A percentile compares a stretch with the other conserved stretches of the same genome.
These are phyloP conservation scores for Liposcelis brunnea DNA, from an alignment of 2,888 invertebrate species.

Conservation along the genomic window DNA sequence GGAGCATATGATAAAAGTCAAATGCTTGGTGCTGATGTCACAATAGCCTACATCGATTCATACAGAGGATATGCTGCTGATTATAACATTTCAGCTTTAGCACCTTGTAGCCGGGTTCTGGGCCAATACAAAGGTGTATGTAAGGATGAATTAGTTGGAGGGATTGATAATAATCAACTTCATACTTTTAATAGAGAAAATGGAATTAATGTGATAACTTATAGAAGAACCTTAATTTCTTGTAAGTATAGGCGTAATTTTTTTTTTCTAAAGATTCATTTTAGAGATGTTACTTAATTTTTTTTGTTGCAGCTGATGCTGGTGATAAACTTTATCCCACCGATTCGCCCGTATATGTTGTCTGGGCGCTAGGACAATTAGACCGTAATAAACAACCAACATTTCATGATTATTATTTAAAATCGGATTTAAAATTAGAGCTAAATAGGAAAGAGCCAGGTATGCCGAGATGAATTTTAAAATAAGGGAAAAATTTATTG, in stretches of 20 bases:
- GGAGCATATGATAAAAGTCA: conserved; percentile 49
- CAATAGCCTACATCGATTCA: conserved; percentile 55
- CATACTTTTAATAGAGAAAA: conserved; percentile 51
- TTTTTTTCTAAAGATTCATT: background rate
- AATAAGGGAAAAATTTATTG: background rate
- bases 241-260: conserved; percentile 36
- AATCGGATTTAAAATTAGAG: conserved; percentile 45
- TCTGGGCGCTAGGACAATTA: conserved; percentile 73
- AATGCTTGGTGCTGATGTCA: conserved; percentile 76
- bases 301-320: conserved; percentile 41
- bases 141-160: conserved; percentile 64
- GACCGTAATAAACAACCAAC: conserved; percentile 62
- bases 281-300: conserved; percentile 8
- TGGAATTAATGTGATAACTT: conserved; percentile 64
- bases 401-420: conserved; percentile 66
- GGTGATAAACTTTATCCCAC: conserved; percentile 56
- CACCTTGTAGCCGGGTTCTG: conserved; percentile 64
- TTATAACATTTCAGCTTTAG: conserved; percentile 68
- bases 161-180: conserved; percentile 64
- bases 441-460: conserved; percentile 44
- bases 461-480: conserved; percentile 18
- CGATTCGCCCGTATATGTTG: conserved; percentile 40
- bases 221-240: conserved; percentile 55
- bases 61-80: conserved; percentile 58
- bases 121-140: conserved; percentile 78